Conservation (phyloP, 2,888 invertebrate genomes). For the Elmis aenea region DNA sequence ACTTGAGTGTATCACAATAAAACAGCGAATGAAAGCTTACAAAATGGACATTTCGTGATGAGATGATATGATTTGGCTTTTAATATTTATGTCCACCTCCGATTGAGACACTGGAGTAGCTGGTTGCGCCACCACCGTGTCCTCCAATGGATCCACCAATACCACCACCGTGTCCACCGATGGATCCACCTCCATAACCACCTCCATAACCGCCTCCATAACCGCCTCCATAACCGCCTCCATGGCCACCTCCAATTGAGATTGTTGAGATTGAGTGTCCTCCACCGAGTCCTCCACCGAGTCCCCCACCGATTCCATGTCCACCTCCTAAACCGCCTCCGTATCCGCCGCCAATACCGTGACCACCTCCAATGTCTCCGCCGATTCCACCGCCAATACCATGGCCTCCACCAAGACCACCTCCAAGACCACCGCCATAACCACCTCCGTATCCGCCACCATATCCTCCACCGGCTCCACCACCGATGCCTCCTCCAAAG, state of each 20-base stretch:
- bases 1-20: slow-evolving; percentile 23
- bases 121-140: slow-evolving; percentile 27
- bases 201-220: slow-evolving; percentile 26
- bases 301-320: slow-evolving; percentile 8
- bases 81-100: slow-evolving; percentile 31
- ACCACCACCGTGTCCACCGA: neutral
- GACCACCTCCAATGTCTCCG: slow-evolving; percentile 7
- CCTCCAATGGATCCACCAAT: neutral
- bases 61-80: slow-evolving; percentile 9
- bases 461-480: slow-evolving; percentile 18
- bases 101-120: slow-evolving; percentile 35
- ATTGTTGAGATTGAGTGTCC: too few species aligned
- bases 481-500: slow-evolving; percentile 10
- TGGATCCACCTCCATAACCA: slow-evolving; percentile 10
- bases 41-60: slow-evolving; percentile 9
- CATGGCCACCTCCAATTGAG: slow-evolving; percentile 29
- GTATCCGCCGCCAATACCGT: slow-evolving; percentile 24
- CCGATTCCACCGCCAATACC: slow-evolving; percentile 13
- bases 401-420: slow-evolving; percentile 10
- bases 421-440: slow-evolving; percentile 15
- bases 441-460: slow-evolving; percentile 18
- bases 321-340: slow-evolving; percentile 20
- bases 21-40: slow-evolving; percentile 16
- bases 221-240: slow-evolving; percentile 25
- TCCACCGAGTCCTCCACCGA: slow-evolving; percentile 12